Conservation (phyloP, 2,888 invertebrate species). For the Thymelicus lineola region DNA sequence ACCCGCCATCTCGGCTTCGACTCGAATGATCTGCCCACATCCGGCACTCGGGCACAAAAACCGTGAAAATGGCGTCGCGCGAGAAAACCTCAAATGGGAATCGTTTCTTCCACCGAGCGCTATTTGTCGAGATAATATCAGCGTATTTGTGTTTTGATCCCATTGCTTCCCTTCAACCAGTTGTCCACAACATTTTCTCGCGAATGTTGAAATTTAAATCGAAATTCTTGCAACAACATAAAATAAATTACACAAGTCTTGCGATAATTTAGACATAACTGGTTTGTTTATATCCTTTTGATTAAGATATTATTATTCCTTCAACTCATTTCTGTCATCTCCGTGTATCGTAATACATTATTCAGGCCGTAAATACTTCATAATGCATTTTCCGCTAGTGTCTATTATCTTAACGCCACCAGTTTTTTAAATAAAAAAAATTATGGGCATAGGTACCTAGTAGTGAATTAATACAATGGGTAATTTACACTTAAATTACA, state of each 20-base stretch:
- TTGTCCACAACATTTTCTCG: slow-evolving; percentile 55
- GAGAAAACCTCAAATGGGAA: slow-evolving; percentile 75
- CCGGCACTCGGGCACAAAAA: slow-evolving; percentile 76
- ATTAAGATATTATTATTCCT: slow-evolving; percentile 13
- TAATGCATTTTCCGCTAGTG: slow-evolving; percentile 17
- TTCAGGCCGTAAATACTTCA: slow-evolving; percentile 31
- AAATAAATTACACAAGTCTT: slow-evolving; percentile 1
- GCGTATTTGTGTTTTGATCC: slow-evolving; percentile 63
- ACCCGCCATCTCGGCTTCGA: slow-evolving; percentile 44
- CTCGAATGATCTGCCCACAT: slow-evolving; percentile 61
- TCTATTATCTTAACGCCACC: slow-evolving; percentile 24
- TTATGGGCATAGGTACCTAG: slow-evolving; percentile 1
- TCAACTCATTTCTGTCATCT: slow-evolving; percentile 23
- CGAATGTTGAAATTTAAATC: slow-evolving; percentile 32
- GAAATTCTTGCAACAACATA: slow-evolving; percentile 13
- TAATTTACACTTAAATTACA: slow-evolving; percentile 28
- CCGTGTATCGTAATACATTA: slow-evolving; percentile 34
- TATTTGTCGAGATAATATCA: slow-evolving; percentile 58
- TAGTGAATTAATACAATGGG: slow-evolving; percentile 23
- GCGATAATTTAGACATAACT: slow-evolving; percentile 29
- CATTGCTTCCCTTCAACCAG: slow-evolving; percentile 51
- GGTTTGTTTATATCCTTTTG: neutral
- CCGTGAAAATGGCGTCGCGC: slow-evolving; percentile 55
- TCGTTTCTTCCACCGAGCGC: slow-evolving; percentile 61
- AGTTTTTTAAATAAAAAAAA: slow-evolving; percentile 15